Evolutionary conservation across 2,113 vertebrate genomes (phyloP), one percentile per base, ranked within the genome.

Genomic region (Hyperopisus bebe): DNA sequence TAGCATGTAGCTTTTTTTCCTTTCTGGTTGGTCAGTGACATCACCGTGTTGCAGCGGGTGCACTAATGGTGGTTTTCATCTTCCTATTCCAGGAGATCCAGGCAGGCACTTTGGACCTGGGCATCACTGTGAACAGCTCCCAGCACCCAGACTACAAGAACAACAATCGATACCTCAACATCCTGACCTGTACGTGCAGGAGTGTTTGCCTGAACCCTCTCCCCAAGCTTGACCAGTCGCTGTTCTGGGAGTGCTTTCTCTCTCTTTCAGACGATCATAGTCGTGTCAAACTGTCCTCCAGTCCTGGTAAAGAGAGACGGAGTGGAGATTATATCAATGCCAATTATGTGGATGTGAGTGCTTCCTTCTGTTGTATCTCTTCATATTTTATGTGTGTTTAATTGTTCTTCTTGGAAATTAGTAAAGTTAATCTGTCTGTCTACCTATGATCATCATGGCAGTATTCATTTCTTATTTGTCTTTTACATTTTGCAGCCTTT

Each of bases 301-400:
- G 95, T 91, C 90, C 94, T 82, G 96, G 97, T 92, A 97, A 96
- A 92, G 96, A 98, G 53, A 97, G 97, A 89, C 97, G 95, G 93
- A 91, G 94, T 46, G 96, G 95, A n/a, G 98, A 99, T 94, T 98
- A 99, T 92, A 99, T 99, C 92, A 99, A 99, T 92, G 98, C 98
- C 84, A 99, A 98, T 95, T 99, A 96, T 0, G 97, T 99, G 3
- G 98, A 99, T 89, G 98, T 99, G 95, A 97, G 97, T 94, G 58
- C 27, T 44, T 86, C 70, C 10, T 44, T 3, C 50, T 1, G 13
- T 70, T 35, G 5, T 35, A 19, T 77, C 35, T 50, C 46, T 24
- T 47, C 35, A 47, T 39, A 66, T 55, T 47, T 48, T 50, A 15
- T 0, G 1, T 6, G 3, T 51, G 24, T n/a, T 47, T 84, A 46